These are phyloP conservation scores for Oreortyx pictus DNA, from an alignment of 2,797 vertebrate genomes.

Conservation along the genomic window DNA sequence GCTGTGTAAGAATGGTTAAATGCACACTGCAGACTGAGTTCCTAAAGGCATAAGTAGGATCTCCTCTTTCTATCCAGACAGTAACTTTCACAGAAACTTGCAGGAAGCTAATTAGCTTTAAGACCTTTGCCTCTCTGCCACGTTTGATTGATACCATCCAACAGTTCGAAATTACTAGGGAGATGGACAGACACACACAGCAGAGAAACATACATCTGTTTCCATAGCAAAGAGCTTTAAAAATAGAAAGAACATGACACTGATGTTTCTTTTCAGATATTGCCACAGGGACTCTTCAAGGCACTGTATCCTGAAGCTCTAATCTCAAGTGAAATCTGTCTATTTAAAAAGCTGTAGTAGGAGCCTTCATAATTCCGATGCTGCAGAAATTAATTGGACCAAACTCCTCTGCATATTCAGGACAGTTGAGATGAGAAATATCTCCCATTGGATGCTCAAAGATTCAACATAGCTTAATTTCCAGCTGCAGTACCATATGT, in stretches of 20 bases:
- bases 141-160: slow-evolving; percentile 19
- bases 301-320: not conserved
- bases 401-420: slow-evolving; percentile 13
- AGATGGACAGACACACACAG: slow-evolving; percentile 31
- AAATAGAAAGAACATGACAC: slow-evolving; percentile 51
- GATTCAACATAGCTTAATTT: slow-evolving; percentile 31
- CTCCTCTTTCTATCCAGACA: not conserved
- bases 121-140: slow-evolving; percentile 17
- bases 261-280: slow-evolving; percentile 35
- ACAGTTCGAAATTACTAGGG: not conserved
- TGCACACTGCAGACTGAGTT: fast-evolving
- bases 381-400: slow-evolving; percentile 53
- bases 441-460: slow-evolving; percentile 22
- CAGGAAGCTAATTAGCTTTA: slow-evolving; percentile 31
- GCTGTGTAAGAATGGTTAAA: not conserved
- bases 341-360: slow-evolving; percentile 23
- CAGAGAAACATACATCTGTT: slow-evolving; percentile 13
- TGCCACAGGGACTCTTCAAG: slow-evolving; percentile 33
- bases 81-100: not conserved
- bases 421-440: slow-evolving; percentile 38
- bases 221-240: slow-evolving; percentile 55
- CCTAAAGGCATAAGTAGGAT: not conserved
- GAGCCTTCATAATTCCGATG: slow-evolving; percentile 17
- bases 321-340: not conserved
- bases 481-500: not conserved